Evolutionary conservation across 2,797 vertebrate genomes (phyloP).

Genomic region (Rhinichthys osculus): DNA sequence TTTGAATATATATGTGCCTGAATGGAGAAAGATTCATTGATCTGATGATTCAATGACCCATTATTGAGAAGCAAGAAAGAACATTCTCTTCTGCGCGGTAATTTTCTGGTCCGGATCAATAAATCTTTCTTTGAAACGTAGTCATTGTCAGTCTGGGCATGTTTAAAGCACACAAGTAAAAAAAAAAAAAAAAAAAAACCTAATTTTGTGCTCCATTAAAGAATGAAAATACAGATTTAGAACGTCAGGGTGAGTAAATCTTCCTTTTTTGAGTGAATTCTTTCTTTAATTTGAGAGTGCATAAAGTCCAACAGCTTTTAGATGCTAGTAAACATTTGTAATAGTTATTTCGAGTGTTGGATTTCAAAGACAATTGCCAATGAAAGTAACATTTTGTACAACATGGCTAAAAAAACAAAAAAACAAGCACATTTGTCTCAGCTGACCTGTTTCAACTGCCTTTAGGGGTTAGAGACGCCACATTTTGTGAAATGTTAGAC

Average conservation of each 20-base stretch:
- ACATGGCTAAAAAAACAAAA: not conserved
- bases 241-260: not conserved
- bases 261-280: not conserved
- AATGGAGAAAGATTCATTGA: not conserved
- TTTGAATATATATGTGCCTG: not conserved
- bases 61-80: slow-evolving; percentile 9
- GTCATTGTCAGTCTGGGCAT: not conserved
- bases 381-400: not conserved
- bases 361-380: not conserved
- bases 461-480: slow-evolving; percentile 38
- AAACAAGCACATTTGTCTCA: slow-evolving; percentile 40
- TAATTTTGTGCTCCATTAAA: not conserved
- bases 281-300: not conserved
- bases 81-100: not conserved
- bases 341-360: not conserved
- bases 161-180: not conserved
- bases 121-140: not conserved
- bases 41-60: not conserved
- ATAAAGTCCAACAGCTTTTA: not conserved
- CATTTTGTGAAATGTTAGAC: slow-evolving; percentile 40
- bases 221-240: not conserved
- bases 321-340: not conserved
- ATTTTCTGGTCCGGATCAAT: slow-evolving; percentile 20
- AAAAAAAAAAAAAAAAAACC: not conserved
- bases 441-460: slow-evolving; percentile 37